Percentiles rank a stretch among this genome's conserved stretches.
Conservation (phyloP, 2,113 vertebrate genomes). For the Sorex fumeus region DNA sequence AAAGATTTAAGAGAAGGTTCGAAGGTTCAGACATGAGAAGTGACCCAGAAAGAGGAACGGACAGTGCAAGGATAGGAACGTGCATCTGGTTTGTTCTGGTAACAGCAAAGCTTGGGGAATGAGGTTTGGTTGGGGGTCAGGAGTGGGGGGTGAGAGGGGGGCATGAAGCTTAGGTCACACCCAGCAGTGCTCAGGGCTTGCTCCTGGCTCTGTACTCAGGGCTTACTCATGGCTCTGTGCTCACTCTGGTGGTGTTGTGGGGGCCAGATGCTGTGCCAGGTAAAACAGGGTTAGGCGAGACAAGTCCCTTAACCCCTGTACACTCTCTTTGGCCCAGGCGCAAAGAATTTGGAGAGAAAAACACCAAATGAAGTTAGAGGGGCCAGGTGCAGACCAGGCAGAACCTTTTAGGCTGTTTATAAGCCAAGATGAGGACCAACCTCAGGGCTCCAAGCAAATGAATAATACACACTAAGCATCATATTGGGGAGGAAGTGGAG, state of each 20-base stretch:
- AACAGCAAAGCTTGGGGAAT: neutral
- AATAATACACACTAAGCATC: neutral
- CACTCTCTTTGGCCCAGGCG: no score
- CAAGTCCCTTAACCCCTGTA: no score
- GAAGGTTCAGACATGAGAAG: neutral
- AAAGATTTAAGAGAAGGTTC: neutral
- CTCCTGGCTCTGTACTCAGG: no score
- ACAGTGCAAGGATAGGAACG: neutral
- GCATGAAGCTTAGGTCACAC: no score
- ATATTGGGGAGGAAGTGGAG: neutral
- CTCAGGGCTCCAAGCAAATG: neutral
- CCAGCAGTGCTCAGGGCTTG: no score
- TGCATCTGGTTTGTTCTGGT: neutral
- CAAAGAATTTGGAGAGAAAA: neutral
- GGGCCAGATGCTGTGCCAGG: no score
- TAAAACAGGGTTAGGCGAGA: no score
- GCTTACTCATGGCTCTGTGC: no score
- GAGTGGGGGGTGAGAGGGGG: no score
- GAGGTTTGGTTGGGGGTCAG: no score
- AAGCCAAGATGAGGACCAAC: neutral
- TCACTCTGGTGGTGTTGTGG: no score
- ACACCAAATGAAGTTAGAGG: neutral
- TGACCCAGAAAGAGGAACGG: neutral
- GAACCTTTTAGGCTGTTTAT: neutral
- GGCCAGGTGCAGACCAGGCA: rapidly evolving